Conservation (phyloP, 2,888 invertebrate genomes). For the Noctua janthina region DNA sequence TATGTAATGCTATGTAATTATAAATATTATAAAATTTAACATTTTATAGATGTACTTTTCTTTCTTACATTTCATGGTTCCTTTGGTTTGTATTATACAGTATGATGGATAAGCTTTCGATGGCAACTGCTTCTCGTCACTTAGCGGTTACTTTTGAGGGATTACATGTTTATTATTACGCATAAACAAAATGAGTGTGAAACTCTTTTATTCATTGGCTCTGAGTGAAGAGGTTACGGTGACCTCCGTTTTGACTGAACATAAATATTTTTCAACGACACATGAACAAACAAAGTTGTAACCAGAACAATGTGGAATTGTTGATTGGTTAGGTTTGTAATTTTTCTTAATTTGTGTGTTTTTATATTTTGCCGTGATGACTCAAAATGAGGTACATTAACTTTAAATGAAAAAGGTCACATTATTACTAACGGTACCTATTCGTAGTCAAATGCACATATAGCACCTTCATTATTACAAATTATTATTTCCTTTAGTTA, state of each 20-base stretch:
- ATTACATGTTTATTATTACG: constrained; percentile 30
- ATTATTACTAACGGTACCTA: neutral
- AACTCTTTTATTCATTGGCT: constrained; percentile 24
- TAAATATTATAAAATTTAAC: no score
- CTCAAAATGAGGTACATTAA: neutral
- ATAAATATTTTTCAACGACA: neutral
- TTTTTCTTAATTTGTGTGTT: neutral
- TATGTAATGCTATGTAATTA: no score
- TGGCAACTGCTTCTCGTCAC: constrained; percentile 28
- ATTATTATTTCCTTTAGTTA: no score
- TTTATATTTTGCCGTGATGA: neutral
- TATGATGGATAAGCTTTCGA: constrained; percentile 1
- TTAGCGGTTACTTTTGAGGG: constrained; percentile 24
- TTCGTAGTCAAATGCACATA: neutral
- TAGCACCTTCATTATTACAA: neutral
- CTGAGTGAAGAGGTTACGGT: constrained; percentile 4
- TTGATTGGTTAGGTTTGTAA: constrained; percentile 35
- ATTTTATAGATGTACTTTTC: neutral
- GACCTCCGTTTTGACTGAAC: neutral
- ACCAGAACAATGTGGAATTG: constrained; percentile 54
- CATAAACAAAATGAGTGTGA: constrained; percentile 21
- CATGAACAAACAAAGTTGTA: constrained; percentile 52
- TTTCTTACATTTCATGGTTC: neutral
- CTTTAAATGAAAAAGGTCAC: neutral
- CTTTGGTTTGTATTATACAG: neutral